These are phyloP conservation scores for Folsomia candida DNA, from an alignment of 2,888 invertebrate genomes.

Conservation along the genomic window DNA sequence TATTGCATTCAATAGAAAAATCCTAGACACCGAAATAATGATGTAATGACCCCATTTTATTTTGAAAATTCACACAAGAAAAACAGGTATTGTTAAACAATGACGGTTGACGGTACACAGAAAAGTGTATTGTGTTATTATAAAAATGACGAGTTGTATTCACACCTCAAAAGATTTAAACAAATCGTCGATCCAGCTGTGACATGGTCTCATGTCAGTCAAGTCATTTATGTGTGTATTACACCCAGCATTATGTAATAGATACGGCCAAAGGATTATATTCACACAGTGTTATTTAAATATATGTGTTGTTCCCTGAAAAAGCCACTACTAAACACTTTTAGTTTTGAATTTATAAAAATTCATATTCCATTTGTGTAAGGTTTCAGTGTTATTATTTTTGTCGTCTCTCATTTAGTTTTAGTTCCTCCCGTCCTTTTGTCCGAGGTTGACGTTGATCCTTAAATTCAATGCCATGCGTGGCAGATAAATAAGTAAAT, in stretches of 20 bases:
- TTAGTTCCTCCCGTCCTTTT: neutral
- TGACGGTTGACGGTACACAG: too few species aligned
- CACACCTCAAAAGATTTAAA: slow-evolving; percentile 1
- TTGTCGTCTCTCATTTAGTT: neutral
- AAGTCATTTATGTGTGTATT: neutral
- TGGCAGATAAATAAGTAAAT: neutral
- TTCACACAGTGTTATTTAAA: too few species aligned
- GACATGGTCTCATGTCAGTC: slow-evolving; percentile 12
- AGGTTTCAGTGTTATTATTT: too few species aligned
- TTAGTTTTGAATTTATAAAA: neutral
- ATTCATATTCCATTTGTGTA: neutral
- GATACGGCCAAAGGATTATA: too few species aligned
- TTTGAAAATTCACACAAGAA: too few species aligned
- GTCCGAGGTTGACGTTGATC: neutral
- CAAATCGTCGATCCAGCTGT: slow-evolving; percentile 5
- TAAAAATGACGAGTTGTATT: neutral
- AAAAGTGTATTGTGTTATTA: neutral
- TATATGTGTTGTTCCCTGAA: too few species aligned
- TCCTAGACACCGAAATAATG: neutral
- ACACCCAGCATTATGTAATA: too few species aligned
- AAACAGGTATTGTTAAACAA: too few species aligned
- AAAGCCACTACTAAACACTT: slow-evolving; percentile 11
- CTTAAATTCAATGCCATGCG: slow-evolving; percentile 10
- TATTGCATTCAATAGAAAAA: neutral
- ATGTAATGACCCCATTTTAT: neutral